Evolutionary conservation across 2,113 vertebrate genomes (phyloP), one percentile per base, ranked within the genome.

Genomic region (Haemorhous mexicanus): DNA sequence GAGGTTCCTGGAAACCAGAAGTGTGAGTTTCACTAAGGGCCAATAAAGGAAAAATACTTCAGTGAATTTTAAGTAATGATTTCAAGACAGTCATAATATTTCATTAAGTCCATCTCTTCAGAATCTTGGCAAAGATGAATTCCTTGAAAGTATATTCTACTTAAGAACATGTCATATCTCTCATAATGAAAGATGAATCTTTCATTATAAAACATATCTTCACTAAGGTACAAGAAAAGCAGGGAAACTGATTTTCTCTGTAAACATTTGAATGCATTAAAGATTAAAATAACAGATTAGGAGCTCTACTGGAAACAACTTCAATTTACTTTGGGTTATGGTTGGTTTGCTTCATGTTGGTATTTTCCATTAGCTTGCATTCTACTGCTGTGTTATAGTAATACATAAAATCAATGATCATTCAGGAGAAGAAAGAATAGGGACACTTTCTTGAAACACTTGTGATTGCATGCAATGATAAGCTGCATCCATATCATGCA

Each of bases 221-320:
- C 64, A 94, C 97, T 96, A 95, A 89, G 92, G 85, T 94, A 95
- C 90, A 13, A 74, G 75, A 82, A 85, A 95, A 44, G 56, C 33
- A 84, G 87, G 33, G n/a, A 94, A 77, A 84, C 62, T 89, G 81
- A 94, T 92, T 92, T 75, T 14, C 47, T 87, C 84, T 85, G 70
- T 47, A 89, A 96, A 95, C 69, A 72, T 37, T 63, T 93, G 56
- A 59, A 84, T 87, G 30, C 91, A 66, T 90, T 89, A 93, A 93
- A 84, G 52, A 80, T 85, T 87, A 80, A 96, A 96, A 79, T 37
- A 49, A n/a, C 52, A 92, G 46, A 85, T 85, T 75, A 80, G 44
- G 43, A 95, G 55, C 62, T 79, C 26, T 67, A 39, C 37, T 93
- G 56, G n/a, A 84, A 84, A 81, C 33, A 50, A 22, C 46, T 27